Base-by-base conservation (phyloP, 2,888 invertebrate species). In the Andrena minutula region DNA sequence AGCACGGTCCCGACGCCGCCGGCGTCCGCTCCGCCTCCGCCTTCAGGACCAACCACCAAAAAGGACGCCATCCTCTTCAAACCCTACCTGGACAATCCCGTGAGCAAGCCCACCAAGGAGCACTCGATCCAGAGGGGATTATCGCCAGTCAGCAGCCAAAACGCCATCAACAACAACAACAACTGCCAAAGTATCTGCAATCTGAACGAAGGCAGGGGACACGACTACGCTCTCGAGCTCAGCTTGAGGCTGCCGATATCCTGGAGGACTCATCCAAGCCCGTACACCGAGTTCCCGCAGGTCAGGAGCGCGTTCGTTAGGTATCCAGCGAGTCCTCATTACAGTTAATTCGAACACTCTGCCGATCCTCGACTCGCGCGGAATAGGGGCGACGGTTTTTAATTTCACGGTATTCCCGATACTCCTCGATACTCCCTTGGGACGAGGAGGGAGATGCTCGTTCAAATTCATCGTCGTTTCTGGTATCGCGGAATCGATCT, bases 41-140 rank as follows among this genome's bases (percentile, higher is more conserved):
- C 87, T n/a, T 74, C 88, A 66, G 90, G 93, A 53, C 90, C 93
- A 86, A 92, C 94, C 69, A 92, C 94, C 63, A 94, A 95, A 88
- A 96, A 96, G 93, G 96, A 97, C 71, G 96, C 96, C 89, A 97
- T 97, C 92, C 94, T 97, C 56, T 97, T 97, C 94, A 96, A 97
- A 91, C 97, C 97, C 41, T 97, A 97, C 93, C 94, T 97, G 69
- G 95, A 96, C 83, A 97, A 96, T 89, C 95, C 96, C 60, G 86
- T 95, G 60, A 95, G 95, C 75, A 95, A 95, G 72, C 91, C 93
- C 16, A 26, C 64, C n/a, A 85, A 87, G 64, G 85, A 90, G 32
- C 65, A 81, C 60, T 6, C 66, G 5, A 73, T 77, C n/a, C 85
- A 90, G 20, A 83, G 82, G 26, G 85, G 68, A 16, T 20, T 79